Conservation (phyloP, 2,797 vertebrate species). For the Nasua narica region DNA sequence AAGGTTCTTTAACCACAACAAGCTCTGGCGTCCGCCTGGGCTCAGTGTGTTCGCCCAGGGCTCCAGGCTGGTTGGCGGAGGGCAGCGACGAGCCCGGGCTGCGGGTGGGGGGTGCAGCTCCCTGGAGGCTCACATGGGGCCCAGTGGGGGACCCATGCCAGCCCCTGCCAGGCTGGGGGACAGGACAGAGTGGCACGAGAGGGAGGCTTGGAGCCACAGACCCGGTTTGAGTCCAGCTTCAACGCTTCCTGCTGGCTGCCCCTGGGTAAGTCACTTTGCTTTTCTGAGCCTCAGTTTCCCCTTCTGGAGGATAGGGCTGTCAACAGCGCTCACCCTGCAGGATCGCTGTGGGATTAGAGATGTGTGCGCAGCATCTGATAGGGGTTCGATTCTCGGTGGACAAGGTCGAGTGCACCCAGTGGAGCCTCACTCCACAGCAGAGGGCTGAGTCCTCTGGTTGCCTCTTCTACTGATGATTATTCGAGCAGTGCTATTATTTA, state of each 20-base stretch:
- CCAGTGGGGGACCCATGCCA: fast-evolving
- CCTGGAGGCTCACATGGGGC: not conserved
- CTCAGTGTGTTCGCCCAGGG: not conserved
- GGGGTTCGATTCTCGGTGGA: fast-evolving
- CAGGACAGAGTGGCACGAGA: not conserved
- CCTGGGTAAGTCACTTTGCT: not conserved
- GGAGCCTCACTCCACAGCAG: fast-evolving
- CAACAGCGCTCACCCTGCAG: not conserved
- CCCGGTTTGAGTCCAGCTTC: too few relatives aligned
- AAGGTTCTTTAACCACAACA: constrained; percentile 37
- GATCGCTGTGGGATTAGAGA: not conserved
- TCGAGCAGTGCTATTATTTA: fast-evolving
- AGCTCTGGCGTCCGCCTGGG: not conserved
- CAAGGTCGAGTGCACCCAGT: fast-evolving
- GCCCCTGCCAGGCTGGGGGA: fast-evolving
- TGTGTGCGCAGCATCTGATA: fast-evolving
- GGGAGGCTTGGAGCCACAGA: not conserved
- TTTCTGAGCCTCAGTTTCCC: not conserved
- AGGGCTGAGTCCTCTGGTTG: not conserved
- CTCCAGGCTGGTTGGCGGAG: not conserved
- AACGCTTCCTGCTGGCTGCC: not conserved
- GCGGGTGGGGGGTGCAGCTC: not conserved
- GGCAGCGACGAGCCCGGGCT: too few relatives aligned
- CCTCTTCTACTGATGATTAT: not conserved
- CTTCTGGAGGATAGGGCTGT: not conserved